These are phyloP conservation scores for Mus minutoides DNA, from an alignment of 2,797 vertebrate genomes.

Conservation along the genomic window DNA sequence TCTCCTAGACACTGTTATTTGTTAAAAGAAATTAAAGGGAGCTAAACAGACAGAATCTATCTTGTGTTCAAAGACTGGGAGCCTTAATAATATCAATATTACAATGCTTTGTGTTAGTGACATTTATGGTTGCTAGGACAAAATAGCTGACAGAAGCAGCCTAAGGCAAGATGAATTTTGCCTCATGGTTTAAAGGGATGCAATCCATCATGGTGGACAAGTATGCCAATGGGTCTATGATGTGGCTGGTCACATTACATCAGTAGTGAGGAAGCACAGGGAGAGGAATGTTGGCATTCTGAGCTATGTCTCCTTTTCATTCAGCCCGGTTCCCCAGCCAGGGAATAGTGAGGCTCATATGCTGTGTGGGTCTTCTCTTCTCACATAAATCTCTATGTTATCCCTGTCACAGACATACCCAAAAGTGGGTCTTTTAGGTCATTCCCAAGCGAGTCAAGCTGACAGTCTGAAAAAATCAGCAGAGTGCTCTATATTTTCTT, in stretches of 20 bases:
- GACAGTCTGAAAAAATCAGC: not conserved
- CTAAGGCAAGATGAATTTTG: not conserved
- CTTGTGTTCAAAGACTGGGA: not conserved
- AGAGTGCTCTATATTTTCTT: not conserved
- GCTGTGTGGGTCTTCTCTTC: too few relatives aligned
- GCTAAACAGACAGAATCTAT: not conserved
- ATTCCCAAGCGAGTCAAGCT: not conserved
- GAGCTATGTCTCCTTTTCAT: not conserved
- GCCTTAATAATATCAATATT: not conserved
- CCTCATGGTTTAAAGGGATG: not conserved
- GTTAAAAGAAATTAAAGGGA: constrained; percentile 37
- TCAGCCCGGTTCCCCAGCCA: not conserved
- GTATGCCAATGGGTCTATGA: not conserved
- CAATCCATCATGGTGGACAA: not conserved
- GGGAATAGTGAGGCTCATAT: not conserved
- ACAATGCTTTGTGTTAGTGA: not conserved
- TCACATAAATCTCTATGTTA: not conserved
- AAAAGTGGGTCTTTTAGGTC: not conserved
- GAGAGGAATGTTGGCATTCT: not conserved
- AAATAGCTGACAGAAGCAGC: not conserved
- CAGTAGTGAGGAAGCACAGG: not conserved
- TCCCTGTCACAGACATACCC: not conserved
- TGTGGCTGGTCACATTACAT: not conserved
- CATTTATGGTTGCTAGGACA: not conserved
- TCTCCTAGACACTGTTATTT: not conserved